A percentile compares a stretch with the other conserved stretches of the same genome.
Evolutionary conservation across 2,797 vertebrate genomes (phyloP).

Genomic region (Enteromius anoplus): DNA sequence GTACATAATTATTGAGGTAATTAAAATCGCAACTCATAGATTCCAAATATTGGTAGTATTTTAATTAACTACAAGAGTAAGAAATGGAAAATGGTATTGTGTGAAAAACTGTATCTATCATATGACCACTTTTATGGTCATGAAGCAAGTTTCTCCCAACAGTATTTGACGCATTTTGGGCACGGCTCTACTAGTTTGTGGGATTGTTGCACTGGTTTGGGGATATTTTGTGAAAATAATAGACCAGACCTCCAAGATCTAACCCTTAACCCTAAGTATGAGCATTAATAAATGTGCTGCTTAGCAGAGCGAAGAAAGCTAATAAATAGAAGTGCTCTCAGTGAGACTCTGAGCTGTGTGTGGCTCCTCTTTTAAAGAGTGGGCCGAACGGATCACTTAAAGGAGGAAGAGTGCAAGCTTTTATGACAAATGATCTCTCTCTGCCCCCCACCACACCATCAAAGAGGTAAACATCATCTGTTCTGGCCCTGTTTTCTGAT

Average conservation of each 20-base stretch:
- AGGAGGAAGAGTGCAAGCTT: constrained; percentile 31
- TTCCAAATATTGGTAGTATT: not conserved
- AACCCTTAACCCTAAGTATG: not conserved
- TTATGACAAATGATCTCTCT: constrained; percentile 54
- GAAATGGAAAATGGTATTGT: no score
- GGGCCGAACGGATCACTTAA: constrained; percentile 21
- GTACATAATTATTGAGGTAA: not conserved
- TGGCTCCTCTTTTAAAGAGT: constrained; percentile 14
- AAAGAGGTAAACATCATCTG: constrained; percentile 82
- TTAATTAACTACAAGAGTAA: not conserved
- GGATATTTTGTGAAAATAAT: not conserved
- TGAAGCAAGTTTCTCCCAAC: not conserved
- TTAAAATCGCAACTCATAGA: not conserved
- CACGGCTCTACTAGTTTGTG: not conserved
- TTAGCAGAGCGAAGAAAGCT: not conserved
- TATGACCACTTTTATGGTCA: not conserved
- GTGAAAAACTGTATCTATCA: no score
- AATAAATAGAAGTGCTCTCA: constrained; percentile 24
- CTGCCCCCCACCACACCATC: constrained; percentile 60
- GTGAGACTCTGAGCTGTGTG: not conserved
- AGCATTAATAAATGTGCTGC: not conserved
- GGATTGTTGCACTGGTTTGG: not conserved
- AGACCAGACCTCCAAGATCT: not conserved
- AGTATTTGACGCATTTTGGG: not conserved
- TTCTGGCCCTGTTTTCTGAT: constrained; percentile 75